A percentile compares a stretch with the other conserved stretches of the same genome.
Evolutionary conservation across 2,113 vertebrate species (phyloP).

Genomic region (Indri indri): DNA sequence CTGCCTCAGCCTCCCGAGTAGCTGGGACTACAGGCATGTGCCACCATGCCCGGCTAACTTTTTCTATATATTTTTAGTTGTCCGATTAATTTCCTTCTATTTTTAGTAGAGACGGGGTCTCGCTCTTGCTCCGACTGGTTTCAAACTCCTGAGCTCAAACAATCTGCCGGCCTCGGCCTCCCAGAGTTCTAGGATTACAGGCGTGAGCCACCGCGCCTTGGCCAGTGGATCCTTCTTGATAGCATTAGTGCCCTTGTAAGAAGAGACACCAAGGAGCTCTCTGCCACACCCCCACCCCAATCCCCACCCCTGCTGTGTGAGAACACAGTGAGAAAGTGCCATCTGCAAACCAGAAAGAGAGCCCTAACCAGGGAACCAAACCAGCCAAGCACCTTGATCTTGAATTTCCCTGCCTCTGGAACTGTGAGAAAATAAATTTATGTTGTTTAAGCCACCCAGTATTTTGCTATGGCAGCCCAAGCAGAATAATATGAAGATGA

Average conservation of each 20-base stretch:
- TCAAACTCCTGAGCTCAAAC: too few species aligned
- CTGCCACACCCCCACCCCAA: neutral
- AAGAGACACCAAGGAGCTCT: neutral
- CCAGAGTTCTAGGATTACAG: too few species aligned
- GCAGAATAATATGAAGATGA: neutral
- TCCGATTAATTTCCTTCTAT: too few species aligned
- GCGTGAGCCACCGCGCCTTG: too few species aligned
- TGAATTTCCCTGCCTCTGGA: neutral
- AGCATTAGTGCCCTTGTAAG: neutral
- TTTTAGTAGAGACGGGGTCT: too few species aligned
- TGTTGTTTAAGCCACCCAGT: neutral
- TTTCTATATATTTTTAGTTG: too few species aligned
- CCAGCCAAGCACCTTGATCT: neutral
- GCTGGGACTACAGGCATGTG: too few species aligned
- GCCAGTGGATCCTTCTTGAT: neutral
- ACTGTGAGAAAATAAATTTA: neutral
- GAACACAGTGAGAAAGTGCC: neutral
- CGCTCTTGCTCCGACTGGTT: too few species aligned
- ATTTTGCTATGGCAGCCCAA: conserved; percentile 18
- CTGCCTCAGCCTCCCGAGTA: too few species aligned
- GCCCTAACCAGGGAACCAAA: neutral
- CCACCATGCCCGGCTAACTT: too few species aligned
- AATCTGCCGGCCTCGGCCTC: too few species aligned
- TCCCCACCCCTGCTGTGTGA: neutral
- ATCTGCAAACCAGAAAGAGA: neutral